A percentile compares a stretch with the other conserved stretches of the same genome.
Conservation (phyloP, 2,888 invertebrate genomes). For the Chrysolina americana region DNA sequence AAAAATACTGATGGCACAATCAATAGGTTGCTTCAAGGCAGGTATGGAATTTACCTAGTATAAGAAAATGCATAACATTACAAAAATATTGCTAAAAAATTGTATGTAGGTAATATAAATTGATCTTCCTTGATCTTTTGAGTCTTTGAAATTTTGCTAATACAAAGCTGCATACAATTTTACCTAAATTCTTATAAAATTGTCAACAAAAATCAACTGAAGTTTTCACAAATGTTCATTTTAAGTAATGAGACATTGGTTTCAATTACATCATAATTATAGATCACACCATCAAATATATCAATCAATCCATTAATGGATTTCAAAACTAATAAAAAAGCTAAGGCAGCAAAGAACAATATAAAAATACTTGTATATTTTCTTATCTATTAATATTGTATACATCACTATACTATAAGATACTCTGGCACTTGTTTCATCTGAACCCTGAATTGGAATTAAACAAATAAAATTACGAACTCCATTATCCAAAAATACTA, state of each 20-base stretch:
- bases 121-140: not conserved
- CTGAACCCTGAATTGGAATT: not conserved
- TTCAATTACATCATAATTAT: no score
- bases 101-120: constrained; percentile 19
- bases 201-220: no score
- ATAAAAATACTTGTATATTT: not conserved
- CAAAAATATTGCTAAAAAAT: not conserved
- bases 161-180: not conserved
- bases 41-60: not conserved
- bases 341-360: not conserved
- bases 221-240: no score
- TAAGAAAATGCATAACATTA: not conserved
- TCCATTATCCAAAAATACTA: no score
- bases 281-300: no score
- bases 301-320: no score
- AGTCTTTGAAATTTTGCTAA: not conserved
- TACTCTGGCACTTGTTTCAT: not conserved
- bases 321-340: not conserved
- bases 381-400: not conserved
- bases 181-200: not conserved
- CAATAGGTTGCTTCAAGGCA: not conserved
- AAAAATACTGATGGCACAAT: constrained; percentile 18
- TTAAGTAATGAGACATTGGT: no score
- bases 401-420: not conserved
- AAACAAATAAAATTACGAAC: not conserved